Evolutionary conservation across 2,113 vertebrate species (phyloP), one percentile per base, ranked within the genome.

Genomic region (rat (Rattus norvegicus)): DNA sequence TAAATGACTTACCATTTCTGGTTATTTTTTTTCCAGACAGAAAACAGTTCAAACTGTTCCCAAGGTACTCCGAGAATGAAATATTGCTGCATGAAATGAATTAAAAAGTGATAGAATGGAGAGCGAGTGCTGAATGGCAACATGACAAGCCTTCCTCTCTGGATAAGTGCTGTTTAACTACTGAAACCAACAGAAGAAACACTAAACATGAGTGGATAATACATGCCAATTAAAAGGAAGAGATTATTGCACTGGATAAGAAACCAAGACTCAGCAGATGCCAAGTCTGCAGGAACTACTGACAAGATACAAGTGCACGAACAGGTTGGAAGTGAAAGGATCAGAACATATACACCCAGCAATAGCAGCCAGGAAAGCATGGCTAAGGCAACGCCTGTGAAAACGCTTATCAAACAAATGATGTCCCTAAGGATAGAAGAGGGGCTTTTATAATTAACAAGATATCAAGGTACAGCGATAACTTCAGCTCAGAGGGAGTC

Each of bases 1-100:
- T 75, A 95, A 83, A 88, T 95, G 61, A 90, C 59, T 97, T 95
- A 91, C 56, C 65, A 95, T 97, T 97, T 87, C 95, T 93, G 69
- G 22, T 39, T n/a, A 17, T 76, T 75, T 95, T 93, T 96, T 91
- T 91, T 14, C 70, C 94, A 90, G 49, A 94, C 30, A 92, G 70
- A 28, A 69, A 88, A 92, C 93, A 89, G 73, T 97, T 94, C 69
- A 95, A 81, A 97, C 59, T 95, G 13, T 89, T 67, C 84, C 90
- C 77, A 94, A 93, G 85, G 81, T 91, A 67, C 95, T 94, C 13
- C 20, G 33, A 92, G 81, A 83, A 49, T 97, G 85, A 5, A 95
- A 95, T 76, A 39, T 54, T 94, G n/a, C 73, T 88, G 54, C 75
- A 47, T 70, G 69, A 94, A 95, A 94, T 20, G 88, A 76, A 87